Conservation (phyloP, 2,888 invertebrate genomes). For the Scrobipalpa atriplicella region DNA sequence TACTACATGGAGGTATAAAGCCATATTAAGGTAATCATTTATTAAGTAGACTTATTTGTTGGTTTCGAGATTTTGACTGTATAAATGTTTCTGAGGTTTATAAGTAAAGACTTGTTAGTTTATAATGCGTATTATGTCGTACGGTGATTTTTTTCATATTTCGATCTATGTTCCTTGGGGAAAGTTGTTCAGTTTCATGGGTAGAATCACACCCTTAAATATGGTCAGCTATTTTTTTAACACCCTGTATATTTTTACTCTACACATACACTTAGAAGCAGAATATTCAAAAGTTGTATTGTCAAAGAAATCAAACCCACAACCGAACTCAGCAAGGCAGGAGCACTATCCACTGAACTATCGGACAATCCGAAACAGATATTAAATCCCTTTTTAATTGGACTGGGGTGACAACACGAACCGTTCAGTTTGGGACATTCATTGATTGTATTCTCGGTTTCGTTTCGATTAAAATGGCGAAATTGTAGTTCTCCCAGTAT, state of each 20-base stretch:
- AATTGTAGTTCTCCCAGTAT: background rate
- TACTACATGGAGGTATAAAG: slow-evolving; percentile 25
- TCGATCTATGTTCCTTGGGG: too few relatives aligned
- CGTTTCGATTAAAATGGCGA: slow-evolving; percentile 17
- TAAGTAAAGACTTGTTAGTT: background rate
- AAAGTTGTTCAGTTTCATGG: too few relatives aligned
- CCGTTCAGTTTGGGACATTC: slow-evolving; percentile 18
- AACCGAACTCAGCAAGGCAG: too few relatives aligned
- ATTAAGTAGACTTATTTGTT: slow-evolving; percentile 22
- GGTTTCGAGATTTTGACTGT: background rate
- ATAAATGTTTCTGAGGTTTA: background rate
- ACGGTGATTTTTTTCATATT: too few relatives aligned
- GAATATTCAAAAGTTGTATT: too few relatives aligned
- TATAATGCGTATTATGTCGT: too few relatives aligned
- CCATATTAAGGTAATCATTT: slow-evolving; percentile 26
- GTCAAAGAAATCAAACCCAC: too few relatives aligned
- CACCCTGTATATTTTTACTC: too few relatives aligned
- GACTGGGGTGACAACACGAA: slow-evolving; percentile 19
- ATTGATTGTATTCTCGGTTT: background rate
- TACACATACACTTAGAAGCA: too few relatives aligned
- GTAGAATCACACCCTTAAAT: too few relatives aligned
- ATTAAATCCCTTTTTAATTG: slow-evolving; percentile 22
- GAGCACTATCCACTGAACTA: background rate
- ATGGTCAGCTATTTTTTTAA: too few relatives aligned
- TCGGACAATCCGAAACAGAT: background rate